phyloP scores from a whole-genome alignment of 2,797 vertebrate genomes.

The Pseudotriccus pelzelni region DNA sequence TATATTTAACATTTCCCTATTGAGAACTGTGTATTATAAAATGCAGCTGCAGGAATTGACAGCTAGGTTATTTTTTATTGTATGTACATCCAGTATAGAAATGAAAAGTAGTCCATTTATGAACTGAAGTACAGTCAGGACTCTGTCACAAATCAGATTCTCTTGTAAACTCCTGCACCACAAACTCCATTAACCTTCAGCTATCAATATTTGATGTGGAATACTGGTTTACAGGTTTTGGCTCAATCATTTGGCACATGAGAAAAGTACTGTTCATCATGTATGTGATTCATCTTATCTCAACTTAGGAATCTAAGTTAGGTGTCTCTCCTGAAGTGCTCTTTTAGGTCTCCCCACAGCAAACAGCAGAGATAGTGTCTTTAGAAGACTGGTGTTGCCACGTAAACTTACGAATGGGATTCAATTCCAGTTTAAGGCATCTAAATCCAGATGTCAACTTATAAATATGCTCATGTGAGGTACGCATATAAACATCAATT shows the following conservation, averaged over 20 bases:
- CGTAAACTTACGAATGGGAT: neutral
- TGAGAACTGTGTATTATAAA: neutral
- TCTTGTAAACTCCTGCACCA: neutral
- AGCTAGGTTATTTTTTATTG: neutral
- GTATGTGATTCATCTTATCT: neutral
- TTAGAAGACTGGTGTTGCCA: neutral
- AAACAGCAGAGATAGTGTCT: neutral
- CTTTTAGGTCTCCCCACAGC: neutral
- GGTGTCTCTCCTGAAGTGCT: neutral
- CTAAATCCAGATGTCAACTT: neutral
- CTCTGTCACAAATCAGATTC: neutral
- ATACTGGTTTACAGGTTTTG: neutral
- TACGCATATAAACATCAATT: neutral
- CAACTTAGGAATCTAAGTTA: neutral
- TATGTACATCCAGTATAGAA: neutral
- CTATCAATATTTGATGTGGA: neutral
- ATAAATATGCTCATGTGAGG: neutral
- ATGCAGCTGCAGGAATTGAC: neutral
- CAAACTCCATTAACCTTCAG: neutral
- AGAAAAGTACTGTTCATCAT: neutral
- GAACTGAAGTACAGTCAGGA: neutral
- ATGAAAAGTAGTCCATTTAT: neutral
- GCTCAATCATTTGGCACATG: neutral
- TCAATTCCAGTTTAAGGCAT: neutral
- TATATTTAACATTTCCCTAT: slow-evolving; percentile 15